Evolutionary conservation across 2,113 vertebrate genomes (phyloP), one percentile per base, ranked within the genome.

Genomic region (Callospermophilus lateralis): DNA sequence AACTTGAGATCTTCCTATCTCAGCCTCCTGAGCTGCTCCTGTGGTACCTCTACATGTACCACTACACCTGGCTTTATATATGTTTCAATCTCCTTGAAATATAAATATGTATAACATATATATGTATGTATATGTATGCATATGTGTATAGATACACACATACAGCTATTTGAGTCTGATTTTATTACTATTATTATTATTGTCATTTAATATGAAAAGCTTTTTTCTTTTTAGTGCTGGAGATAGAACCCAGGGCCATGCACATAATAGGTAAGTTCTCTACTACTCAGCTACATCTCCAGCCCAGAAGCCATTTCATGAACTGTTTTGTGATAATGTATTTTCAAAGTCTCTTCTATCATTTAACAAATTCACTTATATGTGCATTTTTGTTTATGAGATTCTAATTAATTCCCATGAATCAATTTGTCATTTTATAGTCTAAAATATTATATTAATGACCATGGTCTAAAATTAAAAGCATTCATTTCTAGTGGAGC

Each of bases 181-280:
- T 73, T 84, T 48, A 45, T 89, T 90, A 51, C 12, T 51, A 51
- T 51, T 45, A 45, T 63, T 78, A 51, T 51, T 79, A 73, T 72
- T 93, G n/a, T 77, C 77, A 9, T 76, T 96, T 92, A 74, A 61
- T 72, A 93, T 84, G 34, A 28, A 32, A 65, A 74, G 12, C 32
- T 16, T 70, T n/a, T n/a, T n/a, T 24, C 16, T n/a, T 19, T n/a
- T 70, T 70, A 12, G 13, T 65, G 7, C 32, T 77, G 20, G 20
- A 32, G 39, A 76, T 34, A 13, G 1, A 74, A 15, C 37, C n/a
- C 13, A 63, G 30, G 37, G 6, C 28, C 55, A 45, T 28, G 19
- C 4, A 32, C 58, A 89, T 65, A 26, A 10, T 58, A 42, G 37
- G 16, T 6, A 53, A 8, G 16, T 30, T 39, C 22, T 30, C 16